Evolutionary conservation across 2,888 invertebrate genomes (phyloP).

Genomic region (Phyto melanocephala): DNA sequence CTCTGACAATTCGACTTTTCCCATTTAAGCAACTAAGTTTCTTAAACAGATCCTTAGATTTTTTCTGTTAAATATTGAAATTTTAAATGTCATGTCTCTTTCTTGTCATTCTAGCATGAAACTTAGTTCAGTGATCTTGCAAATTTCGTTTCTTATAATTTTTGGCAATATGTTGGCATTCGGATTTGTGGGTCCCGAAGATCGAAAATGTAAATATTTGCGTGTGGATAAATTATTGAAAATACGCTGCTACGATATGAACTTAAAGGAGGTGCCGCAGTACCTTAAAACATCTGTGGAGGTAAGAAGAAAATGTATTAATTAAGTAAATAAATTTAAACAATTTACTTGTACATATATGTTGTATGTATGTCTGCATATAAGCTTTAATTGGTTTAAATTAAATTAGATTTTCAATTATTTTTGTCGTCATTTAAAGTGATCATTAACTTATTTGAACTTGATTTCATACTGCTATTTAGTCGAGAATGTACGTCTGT

Average conservation of each 20-base stretch:
- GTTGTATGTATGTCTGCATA: neutral
- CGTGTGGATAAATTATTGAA: slow-evolving; percentile 74
- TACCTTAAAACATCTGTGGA: slow-evolving; percentile 76
- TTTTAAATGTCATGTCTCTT: neutral
- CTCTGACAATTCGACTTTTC: no score
- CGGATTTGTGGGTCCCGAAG: slow-evolving; percentile 72
- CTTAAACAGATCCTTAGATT: neutral
- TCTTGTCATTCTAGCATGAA: slow-evolving; percentile 68
- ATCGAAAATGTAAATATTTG: slow-evolving; percentile 74
- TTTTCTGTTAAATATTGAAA: neutral
- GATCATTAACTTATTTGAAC: slow-evolving; percentile 60
- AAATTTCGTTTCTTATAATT: slow-evolving; percentile 71
- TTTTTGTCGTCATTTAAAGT: slow-evolving; percentile 34
- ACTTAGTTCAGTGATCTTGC: slow-evolving; percentile 67
- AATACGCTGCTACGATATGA: slow-evolving; percentile 75
- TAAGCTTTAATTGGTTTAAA: neutral
- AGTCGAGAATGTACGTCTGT: no score
- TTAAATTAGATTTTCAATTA: slow-evolving; percentile 58
- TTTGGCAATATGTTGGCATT: slow-evolving; percentile 72
- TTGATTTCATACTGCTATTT: slow-evolving; percentile 26
- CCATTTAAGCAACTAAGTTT: neutral
- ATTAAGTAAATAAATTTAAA: neutral
- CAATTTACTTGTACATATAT: neutral
- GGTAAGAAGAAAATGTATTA: slow-evolving; percentile 71
- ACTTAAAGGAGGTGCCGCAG: slow-evolving; percentile 77